Conservation (phyloP, 2,888 invertebrate genomes). For the Micoletzkya japonica region DNA sequence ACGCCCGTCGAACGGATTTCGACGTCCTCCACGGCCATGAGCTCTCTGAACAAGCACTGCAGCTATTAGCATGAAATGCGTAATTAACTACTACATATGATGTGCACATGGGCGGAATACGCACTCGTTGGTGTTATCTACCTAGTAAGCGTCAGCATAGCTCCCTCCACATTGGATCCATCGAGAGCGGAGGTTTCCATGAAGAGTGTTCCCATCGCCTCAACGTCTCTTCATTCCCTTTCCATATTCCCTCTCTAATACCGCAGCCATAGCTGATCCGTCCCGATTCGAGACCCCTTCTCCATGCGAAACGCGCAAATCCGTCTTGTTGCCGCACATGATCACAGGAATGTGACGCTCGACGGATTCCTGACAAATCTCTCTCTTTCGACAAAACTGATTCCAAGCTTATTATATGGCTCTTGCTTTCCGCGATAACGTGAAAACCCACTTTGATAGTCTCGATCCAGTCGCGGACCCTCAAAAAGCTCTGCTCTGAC, state of each 20-base stretch:
- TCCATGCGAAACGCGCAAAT: slow-evolving; percentile 65
- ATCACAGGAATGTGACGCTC: slow-evolving; percentile 70
- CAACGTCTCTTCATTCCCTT: slow-evolving; percentile 25
- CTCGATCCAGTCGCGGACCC: slow-evolving; percentile 71
- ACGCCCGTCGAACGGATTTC: slow-evolving; percentile 52
- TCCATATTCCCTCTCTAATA: slow-evolving; percentile 23
- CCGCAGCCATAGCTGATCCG: slow-evolving; percentile 48
- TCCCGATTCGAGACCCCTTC: slow-evolving; percentile 41
- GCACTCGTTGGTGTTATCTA: slow-evolving; percentile 14
- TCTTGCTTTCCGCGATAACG: background rate
- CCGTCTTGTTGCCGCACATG: slow-evolving; percentile 72
- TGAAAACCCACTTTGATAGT: slow-evolving; percentile 68
- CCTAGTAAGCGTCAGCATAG: slow-evolving; percentile 54
- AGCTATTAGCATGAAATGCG: background rate
- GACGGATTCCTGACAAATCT: slow-evolving; percentile 68
- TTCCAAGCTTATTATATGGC: background rate
- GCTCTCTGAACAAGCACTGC: slow-evolving; percentile 44
- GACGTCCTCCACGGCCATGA: slow-evolving; percentile 56
- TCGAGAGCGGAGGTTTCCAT: slow-evolving; percentile 57
- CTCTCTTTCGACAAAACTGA: no score
- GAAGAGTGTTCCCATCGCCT: slow-evolving; percentile 53
- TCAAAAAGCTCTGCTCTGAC: slow-evolving; percentile 71
- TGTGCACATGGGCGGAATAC: background rate
- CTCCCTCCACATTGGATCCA: slow-evolving; percentile 54
- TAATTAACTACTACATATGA: background rate